Evolutionary conservation across 2,888 invertebrate genomes (phyloP).

Genomic region (Cephus pygmeus): DNA sequence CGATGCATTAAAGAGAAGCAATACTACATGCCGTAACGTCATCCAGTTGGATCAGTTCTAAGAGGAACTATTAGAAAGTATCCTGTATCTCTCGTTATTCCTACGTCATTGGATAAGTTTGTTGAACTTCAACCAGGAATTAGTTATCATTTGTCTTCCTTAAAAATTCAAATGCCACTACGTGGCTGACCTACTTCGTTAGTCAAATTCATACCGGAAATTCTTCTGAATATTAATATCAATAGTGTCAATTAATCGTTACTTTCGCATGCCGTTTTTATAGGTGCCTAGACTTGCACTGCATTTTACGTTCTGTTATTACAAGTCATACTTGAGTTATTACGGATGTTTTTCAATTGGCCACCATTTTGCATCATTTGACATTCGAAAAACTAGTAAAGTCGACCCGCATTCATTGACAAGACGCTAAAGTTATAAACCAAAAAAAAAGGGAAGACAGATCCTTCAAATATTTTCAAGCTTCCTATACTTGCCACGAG

Average conservation of each 20-base stretch:
- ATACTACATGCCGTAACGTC: not conserved
- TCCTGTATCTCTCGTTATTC: conserved; percentile 5
- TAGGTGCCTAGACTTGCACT: not conserved
- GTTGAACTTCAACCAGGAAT: conserved; percentile 7
- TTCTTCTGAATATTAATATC: not conserved
- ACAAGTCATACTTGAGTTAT: too few relatives aligned
- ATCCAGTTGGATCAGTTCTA: not conserved
- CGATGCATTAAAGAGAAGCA: not conserved
- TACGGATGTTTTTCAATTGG: too few relatives aligned
- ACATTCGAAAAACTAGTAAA: not conserved
- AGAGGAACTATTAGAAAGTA: not conserved
- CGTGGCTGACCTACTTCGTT: not conserved
- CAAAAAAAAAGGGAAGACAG: not conserved
- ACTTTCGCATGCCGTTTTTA: not conserved
- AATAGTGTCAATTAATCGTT: not conserved
- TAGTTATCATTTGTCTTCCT: not conserved
- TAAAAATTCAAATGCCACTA: not conserved
- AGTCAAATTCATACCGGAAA: not conserved
- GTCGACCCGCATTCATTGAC: not conserved
- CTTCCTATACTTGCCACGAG: not conserved
- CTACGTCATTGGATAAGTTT: conserved; percentile 7
- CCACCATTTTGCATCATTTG: not conserved
- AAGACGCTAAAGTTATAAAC: not conserved
- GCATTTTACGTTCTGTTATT: not conserved
- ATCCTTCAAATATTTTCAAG: not conserved